Evolutionary conservation across 2,113 vertebrate species (phyloP).

Genomic region (Peromyscus maniculatus): DNA sequence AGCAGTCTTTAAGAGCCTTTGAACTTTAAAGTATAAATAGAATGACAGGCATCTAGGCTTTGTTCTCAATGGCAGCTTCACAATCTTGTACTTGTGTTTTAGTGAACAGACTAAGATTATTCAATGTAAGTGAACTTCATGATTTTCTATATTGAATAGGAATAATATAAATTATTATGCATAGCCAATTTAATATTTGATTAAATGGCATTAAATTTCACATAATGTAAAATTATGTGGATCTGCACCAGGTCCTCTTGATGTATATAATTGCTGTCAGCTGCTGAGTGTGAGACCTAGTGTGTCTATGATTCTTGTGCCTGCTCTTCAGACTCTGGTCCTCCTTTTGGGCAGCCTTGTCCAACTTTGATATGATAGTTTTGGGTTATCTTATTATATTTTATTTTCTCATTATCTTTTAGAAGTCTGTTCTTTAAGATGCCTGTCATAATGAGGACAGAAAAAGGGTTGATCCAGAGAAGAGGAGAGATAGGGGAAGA

Average conservation of each 20-base stretch:
- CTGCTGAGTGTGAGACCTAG: not conserved
- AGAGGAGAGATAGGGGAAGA: accelerated
- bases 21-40: not conserved
- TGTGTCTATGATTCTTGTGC: not conserved
- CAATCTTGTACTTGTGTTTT: not conserved
- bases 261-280: not conserved
- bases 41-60: not conserved
- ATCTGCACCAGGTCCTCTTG: not conserved
- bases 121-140: not conserved
- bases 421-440: not conserved
- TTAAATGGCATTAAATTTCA: not conserved
- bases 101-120: not conserved
- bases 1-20: not conserved
- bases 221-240: not conserved
- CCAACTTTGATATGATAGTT: not conserved
- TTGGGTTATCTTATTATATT: not conserved
- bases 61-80: not conserved
- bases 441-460: not conserved
- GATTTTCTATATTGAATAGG: not conserved
- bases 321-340: not conserved
- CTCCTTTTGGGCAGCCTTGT: not conserved
- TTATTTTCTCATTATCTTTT: not conserved
- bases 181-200: not conserved
- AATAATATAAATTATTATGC: not conserved
- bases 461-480: not conserved